Percentiles rank a stretch among this genome's conserved stretches.
Conservation (phyloP, 2,113 vertebrate genomes). For the Balaeniceps rex region DNA sequence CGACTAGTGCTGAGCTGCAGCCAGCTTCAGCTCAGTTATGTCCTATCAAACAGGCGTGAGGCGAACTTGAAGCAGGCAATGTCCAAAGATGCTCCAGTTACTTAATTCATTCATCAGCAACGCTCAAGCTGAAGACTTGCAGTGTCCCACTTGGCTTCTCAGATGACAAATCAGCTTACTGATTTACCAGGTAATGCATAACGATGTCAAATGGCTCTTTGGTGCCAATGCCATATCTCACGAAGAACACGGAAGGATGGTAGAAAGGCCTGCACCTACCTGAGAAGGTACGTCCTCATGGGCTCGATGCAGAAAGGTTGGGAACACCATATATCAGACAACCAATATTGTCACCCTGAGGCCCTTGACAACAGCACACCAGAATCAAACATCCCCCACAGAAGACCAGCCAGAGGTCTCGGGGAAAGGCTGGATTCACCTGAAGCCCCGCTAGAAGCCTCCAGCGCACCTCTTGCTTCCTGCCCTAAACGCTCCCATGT, state of each 20-base stretch:
- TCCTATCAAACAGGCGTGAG: not conserved
- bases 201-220: not conserved
- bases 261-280: not conserved
- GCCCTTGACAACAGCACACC: not conserved
- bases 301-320: not conserved
- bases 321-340: fast-evolving
- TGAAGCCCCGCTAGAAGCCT: not conserved
- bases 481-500: not conserved
- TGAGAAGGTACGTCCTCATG: not conserved
- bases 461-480: not conserved
- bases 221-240: not conserved
- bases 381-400: not conserved
- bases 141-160: not conserved
- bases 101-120: not conserved
- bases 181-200: not conserved
- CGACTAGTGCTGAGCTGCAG: not conserved
- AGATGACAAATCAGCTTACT: not conserved
- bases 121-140: not conserved
- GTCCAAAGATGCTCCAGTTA: not conserved
- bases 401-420: not conserved
- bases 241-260: not conserved
- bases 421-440: not conserved
- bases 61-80: not conserved
- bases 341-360: not conserved
- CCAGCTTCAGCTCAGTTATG: fast-evolving